Conservation (phyloP, 2,797 vertebrate genomes). For the Gallinago nigripennis region DNA sequence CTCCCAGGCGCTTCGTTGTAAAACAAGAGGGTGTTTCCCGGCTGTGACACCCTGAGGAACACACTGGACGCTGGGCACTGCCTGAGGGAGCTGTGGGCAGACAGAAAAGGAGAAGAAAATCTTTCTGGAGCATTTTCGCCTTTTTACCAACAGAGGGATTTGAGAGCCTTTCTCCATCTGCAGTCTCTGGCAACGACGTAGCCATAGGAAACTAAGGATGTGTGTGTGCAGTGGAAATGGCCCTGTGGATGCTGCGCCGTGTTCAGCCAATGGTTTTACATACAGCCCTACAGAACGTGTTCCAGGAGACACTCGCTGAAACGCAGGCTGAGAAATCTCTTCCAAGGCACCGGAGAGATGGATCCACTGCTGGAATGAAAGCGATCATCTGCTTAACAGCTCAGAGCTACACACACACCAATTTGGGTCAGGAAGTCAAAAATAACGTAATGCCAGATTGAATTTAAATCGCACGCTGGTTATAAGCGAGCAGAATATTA, state of each 20-base stretch:
- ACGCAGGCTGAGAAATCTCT: background rate
- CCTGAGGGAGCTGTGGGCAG: background rate
- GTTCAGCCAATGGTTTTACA: constrained; percentile 1
- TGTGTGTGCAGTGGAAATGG: constrained; percentile 4
- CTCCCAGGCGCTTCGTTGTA: rapidly evolving
- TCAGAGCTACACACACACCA: background rate
- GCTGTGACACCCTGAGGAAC: background rate
- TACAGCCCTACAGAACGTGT: background rate
- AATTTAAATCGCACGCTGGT: background rate
- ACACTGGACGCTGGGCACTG: background rate
- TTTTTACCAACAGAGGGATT: constrained; percentile 72
- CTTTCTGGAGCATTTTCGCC: constrained; percentile 51
- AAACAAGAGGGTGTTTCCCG: background rate
- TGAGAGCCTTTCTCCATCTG: constrained; percentile 60
- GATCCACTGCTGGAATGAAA: background rate
- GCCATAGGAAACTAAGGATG: background rate
- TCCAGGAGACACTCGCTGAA: background rate
- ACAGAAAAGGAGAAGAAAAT: background rate
- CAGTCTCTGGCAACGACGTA: background rate
- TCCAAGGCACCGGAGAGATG: constrained; percentile 24
- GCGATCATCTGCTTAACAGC: constrained; percentile 41
- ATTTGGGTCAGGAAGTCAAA: constrained; percentile 49
- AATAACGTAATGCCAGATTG: constrained; percentile 28
- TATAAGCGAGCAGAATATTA: constrained; percentile 4
- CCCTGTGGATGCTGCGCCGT: background rate